Conservation (phyloP, 2,888 invertebrate genomes). For the Melanostoma mellinum region DNA sequence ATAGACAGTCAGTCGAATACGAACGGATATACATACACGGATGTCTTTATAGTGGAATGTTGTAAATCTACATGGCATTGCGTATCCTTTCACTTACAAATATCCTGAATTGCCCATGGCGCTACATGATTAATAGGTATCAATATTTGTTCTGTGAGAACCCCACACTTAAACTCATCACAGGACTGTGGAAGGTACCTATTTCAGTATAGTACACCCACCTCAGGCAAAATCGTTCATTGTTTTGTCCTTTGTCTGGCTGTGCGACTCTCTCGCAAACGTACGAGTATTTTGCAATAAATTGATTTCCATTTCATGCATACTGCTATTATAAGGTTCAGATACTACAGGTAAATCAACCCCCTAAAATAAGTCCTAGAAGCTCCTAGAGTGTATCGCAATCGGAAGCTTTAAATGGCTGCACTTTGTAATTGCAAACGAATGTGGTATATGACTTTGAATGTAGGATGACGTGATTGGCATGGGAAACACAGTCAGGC, state of each 20-base stretch:
- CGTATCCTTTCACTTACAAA: constrained; percentile 57
- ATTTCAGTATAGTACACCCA: constrained; percentile 12
- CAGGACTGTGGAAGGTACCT: too few species aligned
- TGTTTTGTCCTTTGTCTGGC: constrained; percentile 61
- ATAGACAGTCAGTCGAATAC: too few species aligned
- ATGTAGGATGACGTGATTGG: constrained; percentile 29
- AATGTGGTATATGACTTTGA: constrained; percentile 42
- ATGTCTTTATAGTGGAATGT: constrained; percentile 6
- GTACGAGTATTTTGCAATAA: constrained; percentile 60
- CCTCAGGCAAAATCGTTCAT: constrained; percentile 40
- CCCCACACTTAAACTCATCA: not conserved
- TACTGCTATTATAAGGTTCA: constrained; percentile 1
- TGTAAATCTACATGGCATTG: constrained; percentile 24
- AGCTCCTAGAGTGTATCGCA: not conserved
- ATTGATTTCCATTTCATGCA: constrained; percentile 66
- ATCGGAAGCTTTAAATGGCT: constrained; percentile 64
- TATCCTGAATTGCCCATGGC: constrained; percentile 50
- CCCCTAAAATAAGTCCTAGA: not conserved
- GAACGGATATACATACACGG: not conserved
- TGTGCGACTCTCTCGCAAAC: constrained; percentile 20
- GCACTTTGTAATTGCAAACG: constrained; percentile 63
- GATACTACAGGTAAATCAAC: constrained; percentile 31
- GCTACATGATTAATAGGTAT: constrained; percentile 68
- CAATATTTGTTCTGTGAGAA: constrained; percentile 62
- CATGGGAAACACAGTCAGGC: constrained; percentile 22